These are phyloP conservation scores for Eupsittula cactorum DNA, from an alignment of 2,113 vertebrate species.

Conservation along the genomic window DNA sequence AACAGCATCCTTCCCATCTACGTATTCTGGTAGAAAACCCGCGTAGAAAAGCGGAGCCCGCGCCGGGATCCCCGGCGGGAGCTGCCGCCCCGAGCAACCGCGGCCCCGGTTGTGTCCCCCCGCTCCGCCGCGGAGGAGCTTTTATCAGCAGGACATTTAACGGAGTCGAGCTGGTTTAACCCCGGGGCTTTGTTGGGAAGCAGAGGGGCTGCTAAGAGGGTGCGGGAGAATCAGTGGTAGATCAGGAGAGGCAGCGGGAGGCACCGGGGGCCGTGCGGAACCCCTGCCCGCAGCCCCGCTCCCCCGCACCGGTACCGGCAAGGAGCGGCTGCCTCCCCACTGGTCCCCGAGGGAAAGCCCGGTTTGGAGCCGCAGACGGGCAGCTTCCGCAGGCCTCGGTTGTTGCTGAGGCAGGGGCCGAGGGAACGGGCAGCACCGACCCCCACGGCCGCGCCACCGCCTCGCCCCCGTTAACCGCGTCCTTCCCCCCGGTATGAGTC, in stretches of 20 bases:
- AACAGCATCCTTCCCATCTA: neutral
- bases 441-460: neutral
- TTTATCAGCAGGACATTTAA: neutral
- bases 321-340: neutral
- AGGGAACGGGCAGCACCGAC: neutral
- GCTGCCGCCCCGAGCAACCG: neutral
- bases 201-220: too few relatives aligned
- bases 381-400: neutral
- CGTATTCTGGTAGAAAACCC: neutral
- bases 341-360: neutral
- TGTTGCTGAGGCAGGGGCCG: fast-evolving
- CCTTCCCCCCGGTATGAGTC: neutral
- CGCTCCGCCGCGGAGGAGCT: neutral
- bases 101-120: neutral
- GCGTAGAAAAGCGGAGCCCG: neutral
- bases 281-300: neutral
- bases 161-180: neutral
- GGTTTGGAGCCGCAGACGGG: neutral
- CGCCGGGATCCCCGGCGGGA: neutral
- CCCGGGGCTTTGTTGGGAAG: neutral
- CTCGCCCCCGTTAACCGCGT: neutral
- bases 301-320: neutral
- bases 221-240: neutral
- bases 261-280: neutral
- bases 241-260: neutral